Conservation (phyloP, 1,140 invertebrate genomes). For the Wasmannia auropunctata region DNA sequence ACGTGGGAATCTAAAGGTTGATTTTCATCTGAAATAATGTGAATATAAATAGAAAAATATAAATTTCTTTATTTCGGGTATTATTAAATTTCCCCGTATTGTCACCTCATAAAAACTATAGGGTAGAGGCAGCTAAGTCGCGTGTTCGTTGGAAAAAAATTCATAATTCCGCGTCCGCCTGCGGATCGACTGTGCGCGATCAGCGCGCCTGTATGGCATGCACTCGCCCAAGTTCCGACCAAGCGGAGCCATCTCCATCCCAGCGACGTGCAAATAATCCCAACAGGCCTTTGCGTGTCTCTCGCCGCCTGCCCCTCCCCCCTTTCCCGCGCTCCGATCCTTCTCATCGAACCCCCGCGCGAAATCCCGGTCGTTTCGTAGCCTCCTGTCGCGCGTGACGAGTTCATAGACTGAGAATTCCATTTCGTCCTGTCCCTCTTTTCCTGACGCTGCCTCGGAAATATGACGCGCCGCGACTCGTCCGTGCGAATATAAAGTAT, state of each 20-base stretch:
- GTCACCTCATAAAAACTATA: neutral
- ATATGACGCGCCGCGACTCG: conserved; percentile 50
- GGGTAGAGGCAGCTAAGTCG: neutral
- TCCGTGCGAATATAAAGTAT: conserved; percentile 59
- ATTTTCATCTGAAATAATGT: neutral
- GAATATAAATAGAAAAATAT: neutral
- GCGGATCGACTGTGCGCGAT: conserved; percentile 42
- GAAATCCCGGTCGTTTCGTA: conserved; percentile 66
- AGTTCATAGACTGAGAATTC: conserved; percentile 63
- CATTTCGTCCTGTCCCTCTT: conserved; percentile 60
- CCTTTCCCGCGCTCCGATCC: conserved; percentile 36
- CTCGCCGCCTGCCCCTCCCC: conserved; percentile 21
- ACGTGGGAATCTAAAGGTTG: neutral
- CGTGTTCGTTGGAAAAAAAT: conserved; percentile 47
- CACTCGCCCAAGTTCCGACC: conserved; percentile 1
- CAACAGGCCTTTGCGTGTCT: conserved; percentile 47
- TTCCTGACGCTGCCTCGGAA: conserved; percentile 46
- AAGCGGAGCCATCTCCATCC: conserved; percentile 28
- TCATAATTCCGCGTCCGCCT: conserved; percentile 29
- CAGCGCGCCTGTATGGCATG: neutral
- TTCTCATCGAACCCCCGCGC: conserved; percentile 47
- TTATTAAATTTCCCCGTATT: neutral
- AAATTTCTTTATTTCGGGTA: neutral
- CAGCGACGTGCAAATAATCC: conserved; percentile 69
- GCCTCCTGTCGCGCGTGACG: conserved; percentile 70